Percentiles rank a stretch among this genome's conserved stretches.
phyloP scores from a whole-genome alignment of 2,113 vertebrate genomes.

The Leucoraja erinaceus region DNA sequence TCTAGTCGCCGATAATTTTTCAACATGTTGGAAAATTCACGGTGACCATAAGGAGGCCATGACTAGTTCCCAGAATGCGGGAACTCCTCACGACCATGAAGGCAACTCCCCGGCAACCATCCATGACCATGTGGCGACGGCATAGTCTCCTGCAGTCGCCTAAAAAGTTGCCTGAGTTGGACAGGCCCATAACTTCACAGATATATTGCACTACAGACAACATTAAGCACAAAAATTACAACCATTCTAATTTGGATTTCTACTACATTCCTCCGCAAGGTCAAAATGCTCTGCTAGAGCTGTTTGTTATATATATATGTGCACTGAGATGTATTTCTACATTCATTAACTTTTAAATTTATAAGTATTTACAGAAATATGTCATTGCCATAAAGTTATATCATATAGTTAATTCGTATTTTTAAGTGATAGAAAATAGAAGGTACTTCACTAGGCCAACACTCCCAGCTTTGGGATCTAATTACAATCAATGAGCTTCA shows the following conservation, averaged over 20 bases:
- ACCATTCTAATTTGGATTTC: slow-evolving; percentile 13
- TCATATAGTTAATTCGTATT: not conserved
- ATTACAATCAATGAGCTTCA: too few relatives aligned
- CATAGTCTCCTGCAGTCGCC: too few relatives aligned
- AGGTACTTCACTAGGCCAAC: too few relatives aligned
- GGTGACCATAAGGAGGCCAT: too few relatives aligned
- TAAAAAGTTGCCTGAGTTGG: too few relatives aligned
- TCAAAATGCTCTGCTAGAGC: not conserved
- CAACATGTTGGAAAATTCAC: too few relatives aligned
- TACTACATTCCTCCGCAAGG: not conserved
- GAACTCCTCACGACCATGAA: too few relatives aligned
- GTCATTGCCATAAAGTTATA: not conserved
- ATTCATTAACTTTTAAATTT: not conserved
- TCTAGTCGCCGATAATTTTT: too few relatives aligned
- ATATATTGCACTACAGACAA: not conserved
- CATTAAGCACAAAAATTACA: not conserved
- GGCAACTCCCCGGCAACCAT: too few relatives aligned
- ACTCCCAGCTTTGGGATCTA: too few relatives aligned
- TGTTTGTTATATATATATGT: not conserved
- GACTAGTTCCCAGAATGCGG: too few relatives aligned
- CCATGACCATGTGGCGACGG: too few relatives aligned
- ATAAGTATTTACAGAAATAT: not conserved
- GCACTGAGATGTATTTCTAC: not conserved
- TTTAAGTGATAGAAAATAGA: not conserved
- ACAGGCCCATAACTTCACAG: not conserved